Conservation (phyloP, 1,140 invertebrate species). For the Protaetia brevitarsis region DNA sequence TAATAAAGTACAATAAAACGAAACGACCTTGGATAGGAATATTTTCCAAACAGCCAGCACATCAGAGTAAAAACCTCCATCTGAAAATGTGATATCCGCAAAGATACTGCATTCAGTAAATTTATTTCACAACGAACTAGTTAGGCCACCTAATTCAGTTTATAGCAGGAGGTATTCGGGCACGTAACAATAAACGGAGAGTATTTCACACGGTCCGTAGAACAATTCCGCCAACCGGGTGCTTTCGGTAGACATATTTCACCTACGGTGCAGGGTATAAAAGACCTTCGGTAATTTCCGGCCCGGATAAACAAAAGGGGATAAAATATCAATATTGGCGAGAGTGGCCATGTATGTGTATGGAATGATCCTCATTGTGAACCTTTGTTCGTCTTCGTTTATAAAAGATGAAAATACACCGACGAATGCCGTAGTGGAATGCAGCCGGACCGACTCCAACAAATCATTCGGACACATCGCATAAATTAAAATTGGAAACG, state of each 20-base stretch:
- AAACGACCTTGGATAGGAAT: too few relatives aligned
- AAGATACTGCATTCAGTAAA: not conserved
- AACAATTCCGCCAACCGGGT: not conserved
- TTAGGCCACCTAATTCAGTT: not conserved
- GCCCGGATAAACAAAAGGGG: slow-evolving; percentile 1
- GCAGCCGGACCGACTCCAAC: slow-evolving; percentile 22
- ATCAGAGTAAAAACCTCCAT: too few relatives aligned
- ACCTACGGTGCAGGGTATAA: not conserved
- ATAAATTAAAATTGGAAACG: slow-evolving; percentile 37
- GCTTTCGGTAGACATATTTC: not conserved
- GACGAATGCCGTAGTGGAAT: slow-evolving; percentile 25
- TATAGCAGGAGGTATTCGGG: not conserved
- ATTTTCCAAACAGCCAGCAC: too few relatives aligned
- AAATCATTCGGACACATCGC: slow-evolving; percentile 36
- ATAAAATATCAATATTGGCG: slow-evolving; percentile 20
- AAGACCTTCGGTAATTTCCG: slow-evolving; percentile 15
- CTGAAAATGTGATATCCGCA: too few relatives aligned
- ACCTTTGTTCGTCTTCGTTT: slow-evolving; percentile 22
- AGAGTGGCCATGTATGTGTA: not conserved
- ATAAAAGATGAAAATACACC: slow-evolving; percentile 27
- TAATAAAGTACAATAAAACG: too few relatives aligned
- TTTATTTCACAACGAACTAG: not conserved
- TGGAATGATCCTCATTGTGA: slow-evolving; percentile 18
- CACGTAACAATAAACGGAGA: not conserved
- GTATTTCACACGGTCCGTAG: not conserved